Base-by-base conservation (phyloP, 1,140 invertebrate genomes). In the Hypothenemus hampei region DNA sequence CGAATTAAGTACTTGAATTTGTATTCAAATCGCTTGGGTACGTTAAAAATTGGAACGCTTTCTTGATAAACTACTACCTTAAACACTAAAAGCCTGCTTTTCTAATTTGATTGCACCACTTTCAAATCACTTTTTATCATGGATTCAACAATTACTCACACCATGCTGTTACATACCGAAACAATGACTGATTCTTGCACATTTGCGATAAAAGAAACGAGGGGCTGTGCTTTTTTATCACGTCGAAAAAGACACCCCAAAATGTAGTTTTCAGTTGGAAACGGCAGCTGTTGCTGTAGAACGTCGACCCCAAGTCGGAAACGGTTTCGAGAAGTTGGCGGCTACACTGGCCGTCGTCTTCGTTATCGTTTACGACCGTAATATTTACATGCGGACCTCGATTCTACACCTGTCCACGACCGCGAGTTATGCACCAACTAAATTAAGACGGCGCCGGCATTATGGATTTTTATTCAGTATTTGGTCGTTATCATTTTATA, bases 371-470 rank as follows among this genome's bases (percentile, higher is more conserved):
- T n/a, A n/a, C n/a, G n/a, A n/a, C n/a, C n/a, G n/a, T n/a, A 10
- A 19, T 3, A 21, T 41, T 41, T 21, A 21, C 19, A 41, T 21
- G 39, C 20, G 22, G 22, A 13, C 18, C 19, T 20, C 20, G 1
- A 41, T 15, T 10, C 16, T 22, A 18, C 43, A 45, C 43, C 43
- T 45, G 43, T 29, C 43, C 18, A 26, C 10, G 11, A 20, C 18
- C 23, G 16, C 40, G 19, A 15, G 23, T 45, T 22, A 43, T 43
- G 40, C 22, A 31, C 24, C 26, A 11, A 45, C 43, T 45, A 45
- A 45, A 45, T 45, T 45, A 45, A 45, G 43, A 45, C 43, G 43
- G 43, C 43, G 43, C 43, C 43, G 23, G 15, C 43, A 15, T 45
- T 45, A 45, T 45, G 43, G 43, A 45, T 45, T 45, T 45, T 45